Evolutionary conservation across 1,140 invertebrate species (phyloP), one percentile per base, ranked within the genome.

Genomic region (Drosophila persimilis): DNA sequence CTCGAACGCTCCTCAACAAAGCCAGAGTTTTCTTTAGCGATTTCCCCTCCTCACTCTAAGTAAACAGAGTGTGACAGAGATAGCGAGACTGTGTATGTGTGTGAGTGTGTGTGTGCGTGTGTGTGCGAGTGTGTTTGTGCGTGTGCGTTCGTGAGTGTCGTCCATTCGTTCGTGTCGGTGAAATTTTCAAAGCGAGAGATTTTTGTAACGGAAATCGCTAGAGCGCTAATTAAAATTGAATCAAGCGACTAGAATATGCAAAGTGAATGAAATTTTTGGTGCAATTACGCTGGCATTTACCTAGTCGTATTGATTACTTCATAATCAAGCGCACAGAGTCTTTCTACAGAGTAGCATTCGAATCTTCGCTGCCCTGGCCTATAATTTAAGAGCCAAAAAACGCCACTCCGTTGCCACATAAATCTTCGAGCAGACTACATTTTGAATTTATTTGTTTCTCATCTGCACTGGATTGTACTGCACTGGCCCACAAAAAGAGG

Each of bases 21-120:
- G 73, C 73, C 72, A 75, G 72, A 81, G 74, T 86, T 85, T 85
- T 65, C 77, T 85, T 83, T 67, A 74, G 71, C 79, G 69, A 78
- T 51, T 70, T 79, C 64, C 61, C 75, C 77, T 72, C 39, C 31
- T 3, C 35, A 13, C 35, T 13, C 35, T 39, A 13, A 13, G 11
- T 11, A 39, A 39, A 39, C 35, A 39, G 4, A 39, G 35, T 5
- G 35, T 13, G 35, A 39, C 13, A 39, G 46, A 29, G 46, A 56
- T n/a, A n/a, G n/a, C 52, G 41, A 26, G 47, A 31, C 31, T 56
- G 63, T n/a, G 59, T 63, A 48, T 45, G 59, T 62, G 54, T 53
- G 39, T 43, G 54, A 58, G 46, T 22, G 48, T 55, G 70, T 61
- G 55, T 61, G 63, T 63, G 53, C 44, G 17, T 31, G 29, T 43